Percentiles rank a stretch among this genome's conserved stretches.
Conservation (phyloP, 2,797 vertebrate genomes). For the Valencia hispanica region DNA sequence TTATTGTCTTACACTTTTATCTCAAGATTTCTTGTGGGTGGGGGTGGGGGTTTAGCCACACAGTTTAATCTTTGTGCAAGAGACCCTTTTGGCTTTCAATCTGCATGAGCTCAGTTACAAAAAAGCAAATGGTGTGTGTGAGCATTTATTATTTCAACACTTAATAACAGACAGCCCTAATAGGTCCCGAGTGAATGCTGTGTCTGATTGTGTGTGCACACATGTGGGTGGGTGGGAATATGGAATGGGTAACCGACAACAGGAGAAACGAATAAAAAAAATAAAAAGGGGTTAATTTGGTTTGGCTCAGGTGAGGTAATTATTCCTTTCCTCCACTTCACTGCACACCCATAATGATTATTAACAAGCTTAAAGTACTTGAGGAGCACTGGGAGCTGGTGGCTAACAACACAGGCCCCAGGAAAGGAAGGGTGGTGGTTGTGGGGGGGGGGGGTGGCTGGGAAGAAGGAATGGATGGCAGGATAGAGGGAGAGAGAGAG, state of each 20-base stretch:
- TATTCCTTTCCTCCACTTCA: conserved; percentile 94
- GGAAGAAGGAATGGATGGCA: conserved; percentile 68
- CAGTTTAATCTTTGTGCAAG: conserved; percentile 24
- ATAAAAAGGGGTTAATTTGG: conserved; percentile 89
- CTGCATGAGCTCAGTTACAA: conserved; percentile 61
- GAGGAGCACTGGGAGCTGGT: conserved; percentile 94
- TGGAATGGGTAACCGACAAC: conserved; percentile 74
- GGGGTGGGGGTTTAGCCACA: too few relatives aligned
- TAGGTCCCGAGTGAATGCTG: conserved; percentile 82
- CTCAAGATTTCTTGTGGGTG: background rate
- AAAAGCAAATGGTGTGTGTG: conserved; percentile 72
- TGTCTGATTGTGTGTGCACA: conserved; percentile 57
- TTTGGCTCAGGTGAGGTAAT: conserved; percentile 99
- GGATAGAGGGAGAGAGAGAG: conserved; percentile 69
- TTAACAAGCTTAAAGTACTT: conserved; percentile 95
- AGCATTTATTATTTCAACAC: conserved; percentile 78
- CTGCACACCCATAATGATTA: conserved; percentile 98
- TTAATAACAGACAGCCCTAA: conserved; percentile 82
- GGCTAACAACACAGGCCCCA: conserved; percentile 86
- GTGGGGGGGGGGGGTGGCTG: conserved; percentile 39
- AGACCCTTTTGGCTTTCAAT: conserved; percentile 40
- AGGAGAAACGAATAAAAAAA: conserved; percentile 62
- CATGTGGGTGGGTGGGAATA: conserved; percentile 67
- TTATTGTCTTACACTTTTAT: background rate
- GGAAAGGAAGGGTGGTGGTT: conserved; percentile 63